Percentiles rank a stretch among this genome's conserved stretches.
phyloP scores from a whole-genome alignment of 2,888 invertebrate genomes.

The Eupithecia subfuscata region DNA sequence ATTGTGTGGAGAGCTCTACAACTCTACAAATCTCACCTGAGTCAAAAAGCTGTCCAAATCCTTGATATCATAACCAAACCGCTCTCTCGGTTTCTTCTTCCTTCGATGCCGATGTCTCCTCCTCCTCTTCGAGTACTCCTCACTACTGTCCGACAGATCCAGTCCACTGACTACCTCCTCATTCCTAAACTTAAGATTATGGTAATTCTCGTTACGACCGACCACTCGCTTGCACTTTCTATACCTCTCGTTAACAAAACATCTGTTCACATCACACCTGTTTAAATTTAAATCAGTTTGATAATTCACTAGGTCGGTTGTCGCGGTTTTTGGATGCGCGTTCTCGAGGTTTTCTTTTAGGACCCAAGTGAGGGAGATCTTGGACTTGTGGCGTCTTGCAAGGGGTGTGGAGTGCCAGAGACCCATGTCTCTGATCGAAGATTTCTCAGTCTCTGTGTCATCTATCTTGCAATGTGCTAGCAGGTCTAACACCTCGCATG shows the following conservation, averaged over 20 bases:
- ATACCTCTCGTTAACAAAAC: constrained; percentile 59
- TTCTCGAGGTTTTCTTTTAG: constrained; percentile 86
- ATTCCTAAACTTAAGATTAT: constrained; percentile 75
- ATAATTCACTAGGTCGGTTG: constrained; percentile 46
- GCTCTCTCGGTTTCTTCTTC: constrained; percentile 68
- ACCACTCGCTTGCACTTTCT: constrained; percentile 70
- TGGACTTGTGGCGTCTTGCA: constrained; percentile 81
- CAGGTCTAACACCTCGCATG: constrained; percentile 73
- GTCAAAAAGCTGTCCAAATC: constrained; percentile 91
- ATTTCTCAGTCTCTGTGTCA: constrained; percentile 62
- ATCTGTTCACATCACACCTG: constrained; percentile 43
- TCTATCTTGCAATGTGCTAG: constrained; percentile 69
- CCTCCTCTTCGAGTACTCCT: constrained; percentile 73
- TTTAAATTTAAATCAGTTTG: constrained; percentile 50
- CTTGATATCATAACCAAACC: constrained; percentile 91
- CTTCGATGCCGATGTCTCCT: constrained; percentile 79
- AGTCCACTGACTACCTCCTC: constrained; percentile 68
- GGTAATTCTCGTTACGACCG: constrained; percentile 77
- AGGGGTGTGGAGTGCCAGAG: constrained; percentile 79
- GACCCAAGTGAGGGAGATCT: constrained; percentile 90
- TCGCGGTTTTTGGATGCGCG: constrained; percentile 56
- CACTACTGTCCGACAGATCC: constrained; percentile 65
- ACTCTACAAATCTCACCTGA: constrained; percentile 87
- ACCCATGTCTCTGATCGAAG: constrained; percentile 78
- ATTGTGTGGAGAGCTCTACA: neutral